These are phyloP conservation scores for Alouatta palliata DNA, from an alignment of 2,113 vertebrate genomes.

Conservation along the genomic window DNA sequence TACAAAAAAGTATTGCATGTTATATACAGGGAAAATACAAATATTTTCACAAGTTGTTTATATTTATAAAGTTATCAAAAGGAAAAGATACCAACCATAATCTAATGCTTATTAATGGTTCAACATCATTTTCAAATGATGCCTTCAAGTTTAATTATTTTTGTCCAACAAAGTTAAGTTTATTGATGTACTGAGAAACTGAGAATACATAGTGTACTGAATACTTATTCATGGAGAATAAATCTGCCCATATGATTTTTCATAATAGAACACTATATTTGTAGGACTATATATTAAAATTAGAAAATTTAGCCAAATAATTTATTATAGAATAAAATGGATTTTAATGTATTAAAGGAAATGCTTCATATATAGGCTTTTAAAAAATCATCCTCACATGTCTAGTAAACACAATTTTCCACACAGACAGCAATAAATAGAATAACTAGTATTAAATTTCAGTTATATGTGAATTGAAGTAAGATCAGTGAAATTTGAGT, in stretches of 20 bases:
- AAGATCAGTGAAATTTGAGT: not conserved
- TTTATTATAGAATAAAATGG: not conserved
- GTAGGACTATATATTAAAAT: not conserved
- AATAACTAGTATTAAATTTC: conserved; percentile 7
- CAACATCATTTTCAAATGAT: not conserved
- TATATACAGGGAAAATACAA: not conserved
- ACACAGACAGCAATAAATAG: not conserved
- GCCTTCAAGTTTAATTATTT: not conserved
- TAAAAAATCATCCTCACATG: not conserved
- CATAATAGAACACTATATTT: not conserved
- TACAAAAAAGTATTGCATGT: not conserved
- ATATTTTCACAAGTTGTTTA: not conserved
- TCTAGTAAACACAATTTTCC: not conserved
- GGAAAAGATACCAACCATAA: not conserved
- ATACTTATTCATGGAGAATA: not conserved
- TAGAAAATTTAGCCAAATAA: not conserved
- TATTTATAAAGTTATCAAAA: not conserved
- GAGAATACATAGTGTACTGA: not conserved
- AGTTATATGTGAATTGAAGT: not conserved
- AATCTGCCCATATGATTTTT: not conserved
- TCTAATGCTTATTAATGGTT: not conserved
- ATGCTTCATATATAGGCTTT: conserved; percentile 22
- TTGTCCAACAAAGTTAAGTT: not conserved
- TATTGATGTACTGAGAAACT: not conserved
- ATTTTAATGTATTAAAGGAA: not conserved